These are phyloP conservation scores for Porites australiensis DNA, from an alignment of 64 coral and sea anemone genomes.

Conservation along the genomic window DNA sequence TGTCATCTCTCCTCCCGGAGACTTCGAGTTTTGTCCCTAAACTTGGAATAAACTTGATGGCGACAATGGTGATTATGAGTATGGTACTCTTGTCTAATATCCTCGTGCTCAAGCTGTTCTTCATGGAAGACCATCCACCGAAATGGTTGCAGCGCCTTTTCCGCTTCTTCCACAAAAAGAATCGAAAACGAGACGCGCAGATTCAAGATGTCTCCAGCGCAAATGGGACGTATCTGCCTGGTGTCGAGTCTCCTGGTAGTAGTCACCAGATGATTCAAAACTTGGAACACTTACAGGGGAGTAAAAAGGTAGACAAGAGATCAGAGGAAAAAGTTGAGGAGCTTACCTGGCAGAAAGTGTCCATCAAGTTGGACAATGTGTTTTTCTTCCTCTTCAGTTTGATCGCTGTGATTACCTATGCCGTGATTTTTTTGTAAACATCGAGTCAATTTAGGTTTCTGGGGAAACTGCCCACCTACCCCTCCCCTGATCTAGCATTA, in stretches of 20 bases:
- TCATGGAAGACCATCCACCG: conserved; percentile 26
- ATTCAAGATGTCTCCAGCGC: background rate
- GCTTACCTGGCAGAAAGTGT: conserved; percentile 53
- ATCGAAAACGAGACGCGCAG: background rate
- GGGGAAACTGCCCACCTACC: too few relatives aligned
- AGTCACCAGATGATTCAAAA: conserved; percentile 23
- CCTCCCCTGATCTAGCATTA: too few relatives aligned
- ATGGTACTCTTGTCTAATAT: conserved; percentile 39
- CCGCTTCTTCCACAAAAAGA: background rate
- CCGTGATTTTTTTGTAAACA: background rate
- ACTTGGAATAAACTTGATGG: conserved; percentile 39
- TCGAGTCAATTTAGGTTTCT: too few relatives aligned
- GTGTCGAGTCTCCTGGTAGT: background rate
- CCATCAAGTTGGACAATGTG: conserved; percentile 11
- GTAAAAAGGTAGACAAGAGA: background rate
- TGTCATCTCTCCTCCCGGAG: conserved; percentile 59
- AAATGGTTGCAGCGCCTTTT: conserved; percentile 44
- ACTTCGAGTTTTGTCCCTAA: conserved; percentile 41
- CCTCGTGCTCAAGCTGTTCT: conserved; percentile 49
- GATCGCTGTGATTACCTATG: background rate
- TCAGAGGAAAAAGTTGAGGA: conserved; percentile 4
- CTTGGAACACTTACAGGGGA: background rate
- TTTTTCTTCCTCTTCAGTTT: conserved; percentile 28
- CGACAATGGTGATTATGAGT: conserved; percentile 8
- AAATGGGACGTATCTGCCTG: background rate